Percentiles rank a stretch among this genome's conserved stretches.
These are phyloP conservation scores for Antrozous pallidus DNA, from an alignment of 2,797 vertebrate species.

Conservation along the genomic window DNA sequence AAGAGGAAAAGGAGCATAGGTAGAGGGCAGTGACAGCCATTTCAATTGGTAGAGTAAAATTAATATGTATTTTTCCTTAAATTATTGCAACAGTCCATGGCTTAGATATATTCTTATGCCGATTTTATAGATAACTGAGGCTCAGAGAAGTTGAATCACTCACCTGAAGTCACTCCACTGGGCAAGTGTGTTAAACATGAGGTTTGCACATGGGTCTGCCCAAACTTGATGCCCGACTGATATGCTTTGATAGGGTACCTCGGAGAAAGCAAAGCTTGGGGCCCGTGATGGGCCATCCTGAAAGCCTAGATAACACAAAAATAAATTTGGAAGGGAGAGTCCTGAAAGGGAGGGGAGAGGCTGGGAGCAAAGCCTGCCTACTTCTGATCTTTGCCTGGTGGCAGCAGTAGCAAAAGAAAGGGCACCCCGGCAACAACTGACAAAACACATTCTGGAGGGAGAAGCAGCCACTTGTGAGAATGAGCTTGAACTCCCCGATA, in stretches of 20 bases:
- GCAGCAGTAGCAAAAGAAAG: not conserved
- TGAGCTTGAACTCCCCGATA: conserved; percentile 35
- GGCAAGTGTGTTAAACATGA: not conserved
- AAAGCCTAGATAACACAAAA: not conserved
- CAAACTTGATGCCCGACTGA: not conserved
- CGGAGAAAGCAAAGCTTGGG: not conserved
- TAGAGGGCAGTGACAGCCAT: not conserved
- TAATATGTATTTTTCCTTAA: not conserved
- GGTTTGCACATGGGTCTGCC: not conserved
- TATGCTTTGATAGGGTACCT: not conserved
- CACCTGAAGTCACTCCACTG: not conserved
- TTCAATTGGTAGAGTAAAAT: not conserved
- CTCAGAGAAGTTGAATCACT: not conserved
- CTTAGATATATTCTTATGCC: not conserved
- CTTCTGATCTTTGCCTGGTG: not conserved
- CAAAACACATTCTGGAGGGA: not conserved
- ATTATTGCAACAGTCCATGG: not conserved
- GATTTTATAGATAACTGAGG: not conserved
- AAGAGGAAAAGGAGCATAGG: not conserved
- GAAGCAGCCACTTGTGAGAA: conserved; percentile 1
- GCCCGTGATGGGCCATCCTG: too few relatives aligned
- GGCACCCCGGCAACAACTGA: not conserved
- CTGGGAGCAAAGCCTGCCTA: not conserved
- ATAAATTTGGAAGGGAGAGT: not conserved
- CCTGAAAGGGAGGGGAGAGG: not conserved